A percentile compares a stretch with the other conserved stretches of the same genome.
Conservation (phyloP, 2,888 invertebrate genomes). For the Coleophora deauratella region DNA sequence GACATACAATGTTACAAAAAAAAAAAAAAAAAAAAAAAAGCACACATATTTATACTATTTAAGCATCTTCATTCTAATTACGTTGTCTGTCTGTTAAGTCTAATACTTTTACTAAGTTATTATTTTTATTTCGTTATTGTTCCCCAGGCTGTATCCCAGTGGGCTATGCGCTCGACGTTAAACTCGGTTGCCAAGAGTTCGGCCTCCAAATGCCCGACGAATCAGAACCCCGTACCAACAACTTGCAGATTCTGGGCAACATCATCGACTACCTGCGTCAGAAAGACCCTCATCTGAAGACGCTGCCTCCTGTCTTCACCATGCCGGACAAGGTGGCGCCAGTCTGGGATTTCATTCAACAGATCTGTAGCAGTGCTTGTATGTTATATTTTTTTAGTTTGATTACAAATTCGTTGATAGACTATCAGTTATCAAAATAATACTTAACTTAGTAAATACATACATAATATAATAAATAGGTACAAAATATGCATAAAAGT, state of each 20-base stretch:
- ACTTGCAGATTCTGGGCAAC: constrained; percentile 31
- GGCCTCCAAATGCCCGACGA: constrained; percentile 47
- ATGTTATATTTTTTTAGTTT: constrained; percentile 14
- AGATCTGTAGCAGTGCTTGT: constrained; percentile 47
- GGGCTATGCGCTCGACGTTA: constrained; percentile 52
- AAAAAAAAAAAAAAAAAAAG: no score
- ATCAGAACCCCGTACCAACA: constrained; percentile 21
- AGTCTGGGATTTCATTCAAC: constrained; percentile 39
- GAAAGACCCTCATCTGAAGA: constrained; percentile 18
- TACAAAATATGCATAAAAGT: no score
- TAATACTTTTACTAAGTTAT: no score
- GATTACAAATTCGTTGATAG: no score
- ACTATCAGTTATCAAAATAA: no score
- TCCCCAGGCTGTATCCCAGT: constrained; percentile 41
- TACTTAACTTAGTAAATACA: no score
- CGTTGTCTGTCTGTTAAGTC: no score
- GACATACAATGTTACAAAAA: no score
- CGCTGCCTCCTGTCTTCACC: constrained; percentile 46
- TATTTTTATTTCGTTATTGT: no score
- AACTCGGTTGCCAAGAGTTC: constrained; percentile 30
- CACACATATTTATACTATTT: no score
- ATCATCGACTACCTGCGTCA: constrained; percentile 43
- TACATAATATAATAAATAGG: no score
- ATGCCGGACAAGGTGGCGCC: constrained; percentile 44
- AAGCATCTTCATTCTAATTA: no score